Conservation (phyloP, 23 tunicate species). For the Diplosoma virens region DNA sequence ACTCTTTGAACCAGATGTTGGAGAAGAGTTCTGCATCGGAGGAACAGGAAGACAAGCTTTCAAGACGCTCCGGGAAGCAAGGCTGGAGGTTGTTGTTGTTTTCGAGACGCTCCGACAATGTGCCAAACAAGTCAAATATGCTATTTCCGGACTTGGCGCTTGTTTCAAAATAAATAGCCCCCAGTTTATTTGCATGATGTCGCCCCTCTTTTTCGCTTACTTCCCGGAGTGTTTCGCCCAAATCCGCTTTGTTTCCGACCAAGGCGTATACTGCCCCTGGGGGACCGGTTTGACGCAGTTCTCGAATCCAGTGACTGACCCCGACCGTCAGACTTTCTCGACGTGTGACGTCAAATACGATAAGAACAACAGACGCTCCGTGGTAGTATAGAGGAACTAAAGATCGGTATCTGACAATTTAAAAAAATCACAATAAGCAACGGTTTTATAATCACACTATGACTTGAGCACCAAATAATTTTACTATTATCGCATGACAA, state of each 20-base stretch:
- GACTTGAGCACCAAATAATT: too few species aligned
- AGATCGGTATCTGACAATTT: constrained; percentile 28
- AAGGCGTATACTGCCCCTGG: constrained; percentile 20
- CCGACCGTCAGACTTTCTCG: constrained; percentile 7
- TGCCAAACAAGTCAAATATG: neutral
- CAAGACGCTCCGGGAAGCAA: constrained; percentile 12
- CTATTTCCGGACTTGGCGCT: constrained; percentile 39
- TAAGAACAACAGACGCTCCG: constrained; percentile 37
- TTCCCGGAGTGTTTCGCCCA: constrained; percentile 25
- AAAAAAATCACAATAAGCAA: too few species aligned
- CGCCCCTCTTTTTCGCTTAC: constrained; percentile 17
- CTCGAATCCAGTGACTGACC: constrained; percentile 18
- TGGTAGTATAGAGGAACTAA: constrained; percentile 39
- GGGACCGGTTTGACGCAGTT: constrained; percentile 34
- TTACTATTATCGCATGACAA: too few species aligned
- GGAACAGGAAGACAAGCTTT: neutral
- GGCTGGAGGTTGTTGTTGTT: neutral
- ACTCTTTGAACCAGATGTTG: neutral
- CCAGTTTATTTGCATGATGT: constrained; percentile 23
- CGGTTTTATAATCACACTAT: too few species aligned
- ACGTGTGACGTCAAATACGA: constrained; percentile 39
- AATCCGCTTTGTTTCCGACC: constrained; percentile 47
- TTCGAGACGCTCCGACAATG: neutral
- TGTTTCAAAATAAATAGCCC: constrained; percentile 32
- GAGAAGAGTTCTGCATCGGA: neutral